Conservation (phyloP, 2,888 invertebrate genomes). For the Tridacna gigas region DNA sequence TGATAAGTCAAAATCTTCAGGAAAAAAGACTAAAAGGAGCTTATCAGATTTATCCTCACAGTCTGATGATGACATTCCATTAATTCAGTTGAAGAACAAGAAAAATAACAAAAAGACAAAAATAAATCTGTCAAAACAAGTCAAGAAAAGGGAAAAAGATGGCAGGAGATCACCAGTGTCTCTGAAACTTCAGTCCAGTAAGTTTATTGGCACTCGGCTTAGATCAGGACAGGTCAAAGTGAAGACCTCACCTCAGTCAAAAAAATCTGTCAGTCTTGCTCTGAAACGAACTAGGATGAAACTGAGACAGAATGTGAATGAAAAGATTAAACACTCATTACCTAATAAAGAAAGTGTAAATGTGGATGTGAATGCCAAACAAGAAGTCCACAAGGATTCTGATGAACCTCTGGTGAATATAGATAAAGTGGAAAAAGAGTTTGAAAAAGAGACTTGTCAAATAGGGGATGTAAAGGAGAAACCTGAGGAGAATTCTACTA, state of each 20-base stretch:
- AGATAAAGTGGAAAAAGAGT: conserved; percentile 10
- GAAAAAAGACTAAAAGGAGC: not conserved
- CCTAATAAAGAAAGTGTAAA: not conserved
- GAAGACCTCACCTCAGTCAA: conserved; percentile 40
- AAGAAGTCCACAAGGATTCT: not conserved
- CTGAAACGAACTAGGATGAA: conserved; percentile 41
- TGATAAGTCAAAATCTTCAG: not conserved
- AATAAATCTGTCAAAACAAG: not conserved
- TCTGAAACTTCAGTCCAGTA: conserved; percentile 30
- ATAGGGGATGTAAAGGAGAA: conserved; percentile 15
- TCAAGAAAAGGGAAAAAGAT: not conserved
- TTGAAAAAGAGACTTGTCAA: conserved; percentile 15
- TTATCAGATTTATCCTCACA: conserved; percentile 13
- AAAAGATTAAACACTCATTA: not conserved
- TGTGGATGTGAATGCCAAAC: conserved; percentile 9
- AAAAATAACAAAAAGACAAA: conserved; percentile 6
- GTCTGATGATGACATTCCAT: conserved; percentile 46
- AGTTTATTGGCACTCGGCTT: conserved; percentile 27
- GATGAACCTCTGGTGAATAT: conserved; percentile 18
- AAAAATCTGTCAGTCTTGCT: conserved; percentile 47
- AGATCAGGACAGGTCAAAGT: conserved; percentile 41
- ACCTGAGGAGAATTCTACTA: conserved; percentile 10
- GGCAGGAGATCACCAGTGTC: conserved; percentile 18
- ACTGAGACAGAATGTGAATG: conserved; percentile 15
- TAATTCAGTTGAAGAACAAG: conserved; percentile 23